phyloP scores from a whole-genome alignment of 2,113 vertebrate species.

The Oxyruncus cristatus region DNA sequence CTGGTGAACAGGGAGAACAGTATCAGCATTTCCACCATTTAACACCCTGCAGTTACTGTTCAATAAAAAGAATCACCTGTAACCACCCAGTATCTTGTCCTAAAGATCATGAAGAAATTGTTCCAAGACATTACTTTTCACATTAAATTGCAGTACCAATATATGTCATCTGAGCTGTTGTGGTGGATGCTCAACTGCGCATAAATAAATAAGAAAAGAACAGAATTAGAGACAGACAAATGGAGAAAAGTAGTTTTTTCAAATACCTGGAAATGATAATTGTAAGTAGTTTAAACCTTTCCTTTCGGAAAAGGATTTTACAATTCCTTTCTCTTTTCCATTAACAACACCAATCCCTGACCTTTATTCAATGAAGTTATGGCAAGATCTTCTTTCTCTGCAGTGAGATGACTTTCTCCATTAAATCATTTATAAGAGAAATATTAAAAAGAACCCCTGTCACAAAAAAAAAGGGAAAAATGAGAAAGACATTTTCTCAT shows the following conservation, averaged over 20 bases:
- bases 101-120: neutral
- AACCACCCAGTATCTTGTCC: neutral
- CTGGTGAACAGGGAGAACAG: neutral
- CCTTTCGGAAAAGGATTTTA: neutral
- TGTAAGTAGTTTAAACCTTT: neutral
- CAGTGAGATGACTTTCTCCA: neutral
- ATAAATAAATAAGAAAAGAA: neutral
- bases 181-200: neutral
- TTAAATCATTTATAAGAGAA: neutral
- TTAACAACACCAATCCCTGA: neutral
- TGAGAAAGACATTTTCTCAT: neutral
- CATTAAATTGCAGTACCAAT: neutral
- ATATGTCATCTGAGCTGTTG: fast-evolving
- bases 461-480: neutral
- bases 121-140: neutral
- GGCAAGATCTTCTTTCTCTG: neutral
- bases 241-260: neutral
- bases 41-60: neutral
- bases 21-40: neutral
- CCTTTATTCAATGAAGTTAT: neutral
- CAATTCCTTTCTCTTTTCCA: neutral
- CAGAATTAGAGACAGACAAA: neutral
- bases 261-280: neutral
- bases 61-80: neutral
- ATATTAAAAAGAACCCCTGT: neutral